These are phyloP conservation scores for Erithacus rubecula DNA, from an alignment of 2,797 vertebrate species.

Conservation along the genomic window DNA sequence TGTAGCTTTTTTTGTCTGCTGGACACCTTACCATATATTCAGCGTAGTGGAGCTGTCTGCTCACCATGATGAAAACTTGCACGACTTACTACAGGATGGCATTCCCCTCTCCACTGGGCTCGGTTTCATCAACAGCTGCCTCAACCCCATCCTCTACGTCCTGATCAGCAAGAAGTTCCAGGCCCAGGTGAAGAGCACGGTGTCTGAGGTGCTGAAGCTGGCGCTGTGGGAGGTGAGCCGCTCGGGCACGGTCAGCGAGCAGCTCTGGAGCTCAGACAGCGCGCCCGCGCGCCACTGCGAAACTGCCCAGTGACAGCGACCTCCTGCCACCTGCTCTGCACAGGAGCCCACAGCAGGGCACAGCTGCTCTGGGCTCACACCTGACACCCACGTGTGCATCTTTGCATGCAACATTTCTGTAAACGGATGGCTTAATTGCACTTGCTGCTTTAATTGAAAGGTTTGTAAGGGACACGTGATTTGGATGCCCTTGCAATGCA, in stretches of 20 bases:
- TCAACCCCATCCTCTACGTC: constrained; percentile 94
- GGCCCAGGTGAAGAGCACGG: constrained; percentile 78
- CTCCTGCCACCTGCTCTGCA: background rate
- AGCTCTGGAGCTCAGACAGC: constrained; percentile 70
- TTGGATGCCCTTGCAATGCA: background rate
- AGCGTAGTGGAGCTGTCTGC: constrained; percentile 89
- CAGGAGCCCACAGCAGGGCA: background rate
- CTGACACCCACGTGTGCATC: background rate
- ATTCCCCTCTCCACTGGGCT: constrained; percentile 91
- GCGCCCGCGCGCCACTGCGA: constrained; percentile 30
- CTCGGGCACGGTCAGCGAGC: constrained; percentile 85
- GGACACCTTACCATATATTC: constrained; percentile 91
- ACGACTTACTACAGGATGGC: constrained; percentile 78
- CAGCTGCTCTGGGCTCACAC: background rate
- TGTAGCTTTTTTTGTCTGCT: constrained; percentile 91
- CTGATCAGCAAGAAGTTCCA: constrained; percentile 89
- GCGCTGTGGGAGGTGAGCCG: constrained; percentile 89
- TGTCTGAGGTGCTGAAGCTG: constrained; percentile 86
- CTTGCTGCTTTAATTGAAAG: background rate
- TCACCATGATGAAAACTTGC: constrained; percentile 77
- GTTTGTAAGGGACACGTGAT: background rate
- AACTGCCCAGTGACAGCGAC: constrained; percentile 64
- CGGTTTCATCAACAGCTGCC: constrained; percentile 94
- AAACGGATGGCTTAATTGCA: constrained; percentile 28
- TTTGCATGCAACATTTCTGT: background rate